Evolutionary conservation across 35 echinoderm and acorn worm species (phyloP).

Genomic region (Apostichopus californicus): DNA sequence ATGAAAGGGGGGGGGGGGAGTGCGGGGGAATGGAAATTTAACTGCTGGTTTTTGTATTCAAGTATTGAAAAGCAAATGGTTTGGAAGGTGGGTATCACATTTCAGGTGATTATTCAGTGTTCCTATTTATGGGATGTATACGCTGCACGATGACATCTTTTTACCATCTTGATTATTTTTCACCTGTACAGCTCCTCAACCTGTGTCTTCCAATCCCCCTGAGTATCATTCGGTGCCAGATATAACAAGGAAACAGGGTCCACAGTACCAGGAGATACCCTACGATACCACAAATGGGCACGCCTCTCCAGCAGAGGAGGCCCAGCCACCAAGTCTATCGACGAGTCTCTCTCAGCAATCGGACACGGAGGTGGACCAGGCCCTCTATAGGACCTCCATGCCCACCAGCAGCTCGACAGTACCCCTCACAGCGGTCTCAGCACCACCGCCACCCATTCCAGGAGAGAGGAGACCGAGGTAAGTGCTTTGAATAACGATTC

Average conservation of each 20-base stretch:
- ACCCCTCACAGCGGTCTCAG: background rate
- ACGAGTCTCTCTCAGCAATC: conserved; percentile 18
- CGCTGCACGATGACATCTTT: background rate
- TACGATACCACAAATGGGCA: conserved; percentile 17
- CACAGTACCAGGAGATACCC: conserved; percentile 49
- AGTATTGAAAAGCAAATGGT: too few species aligned
- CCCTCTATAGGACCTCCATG: background rate
- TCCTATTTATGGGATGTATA: too few species aligned
- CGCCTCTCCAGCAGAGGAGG: conserved; percentile 16
- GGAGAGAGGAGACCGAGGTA: conserved; percentile 46
- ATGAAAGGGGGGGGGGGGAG: too few species aligned
- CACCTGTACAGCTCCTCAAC: background rate
- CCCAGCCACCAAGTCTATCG: background rate
- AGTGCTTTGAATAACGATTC: background rate
- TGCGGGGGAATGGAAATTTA: too few species aligned
- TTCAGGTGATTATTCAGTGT: too few species aligned
- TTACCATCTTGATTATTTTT: background rate
- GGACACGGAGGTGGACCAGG: conserved; percentile 44
- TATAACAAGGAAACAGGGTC: background rate
- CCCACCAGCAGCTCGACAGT: conserved; percentile 32
- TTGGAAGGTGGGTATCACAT: too few species aligned
- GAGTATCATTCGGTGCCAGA: conserved; percentile 45
- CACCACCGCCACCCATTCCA: background rate
- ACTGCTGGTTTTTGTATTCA: too few species aligned
- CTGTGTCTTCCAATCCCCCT: background rate